phyloP scores from a whole-genome alignment of 2,797 vertebrate genomes.

The Botia kubotai region DNA sequence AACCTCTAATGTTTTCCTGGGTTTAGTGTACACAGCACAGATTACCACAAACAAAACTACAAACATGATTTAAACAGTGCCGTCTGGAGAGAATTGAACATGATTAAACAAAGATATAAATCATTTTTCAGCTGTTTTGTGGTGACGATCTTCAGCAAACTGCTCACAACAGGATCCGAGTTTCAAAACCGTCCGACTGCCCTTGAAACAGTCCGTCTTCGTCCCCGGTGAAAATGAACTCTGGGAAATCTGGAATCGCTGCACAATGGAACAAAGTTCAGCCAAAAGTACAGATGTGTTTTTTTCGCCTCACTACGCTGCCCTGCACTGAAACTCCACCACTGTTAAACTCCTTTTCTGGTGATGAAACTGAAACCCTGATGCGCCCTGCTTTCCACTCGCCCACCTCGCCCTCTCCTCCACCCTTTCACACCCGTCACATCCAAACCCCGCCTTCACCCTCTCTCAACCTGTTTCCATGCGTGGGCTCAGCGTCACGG shows the following conservation, averaged over 20 bases:
- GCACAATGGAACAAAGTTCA: conserved; percentile 57
- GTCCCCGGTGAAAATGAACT: conserved; percentile 47
- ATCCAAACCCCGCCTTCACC: background rate
- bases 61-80: background rate
- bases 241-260: conserved; percentile 51
- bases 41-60: background rate
- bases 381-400: background rate
- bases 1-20: background rate
- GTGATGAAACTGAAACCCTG: conserved; percentile 53
- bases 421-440: conserved; percentile 2
- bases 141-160: background rate
- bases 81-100: background rate
- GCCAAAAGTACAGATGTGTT: conserved; percentile 51
- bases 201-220: conserved; percentile 7
- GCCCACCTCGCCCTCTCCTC: background rate
- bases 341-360: conserved; percentile 44
- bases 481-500: conserved; percentile 44
- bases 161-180: conserved; percentile 3
- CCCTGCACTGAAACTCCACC: conserved; percentile 14
- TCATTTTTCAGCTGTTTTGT: background rate
- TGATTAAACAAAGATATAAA: background rate
- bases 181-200: conserved; percentile 27
- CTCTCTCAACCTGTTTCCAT: background rate
- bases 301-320: conserved; percentile 8
- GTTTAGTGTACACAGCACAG: background rate